Evolutionary conservation across 1,140 invertebrate species (phyloP).

Genomic region (Kradibia gibbosae): DNA sequence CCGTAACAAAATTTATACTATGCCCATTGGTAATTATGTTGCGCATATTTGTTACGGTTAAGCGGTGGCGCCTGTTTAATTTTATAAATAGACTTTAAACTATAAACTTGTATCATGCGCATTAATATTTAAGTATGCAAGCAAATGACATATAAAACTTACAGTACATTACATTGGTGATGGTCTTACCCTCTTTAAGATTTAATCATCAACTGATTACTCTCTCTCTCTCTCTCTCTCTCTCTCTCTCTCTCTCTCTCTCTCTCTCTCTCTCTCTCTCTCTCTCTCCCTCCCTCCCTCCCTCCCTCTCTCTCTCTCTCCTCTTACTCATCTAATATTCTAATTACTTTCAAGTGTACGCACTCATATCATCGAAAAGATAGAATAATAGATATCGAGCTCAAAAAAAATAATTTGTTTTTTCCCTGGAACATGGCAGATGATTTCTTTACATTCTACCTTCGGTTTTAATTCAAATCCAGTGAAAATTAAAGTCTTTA

Average conservation of each 20-base stretch:
- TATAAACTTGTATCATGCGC: too few species aligned
- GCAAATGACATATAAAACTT: too few species aligned
- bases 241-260: background rate
- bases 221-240: background rate
- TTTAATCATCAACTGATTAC: background rate
- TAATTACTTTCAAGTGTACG: too few species aligned
- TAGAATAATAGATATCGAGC: background rate
- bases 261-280: background rate
- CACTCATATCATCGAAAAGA: background rate
- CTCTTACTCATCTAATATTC: background rate
- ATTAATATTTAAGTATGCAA: too few species aligned
- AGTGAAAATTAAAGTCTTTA: too few species aligned
- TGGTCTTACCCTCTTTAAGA: background rate
- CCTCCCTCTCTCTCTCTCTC: background rate
- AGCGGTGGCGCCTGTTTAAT: too few species aligned
- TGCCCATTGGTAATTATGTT: too few species aligned
- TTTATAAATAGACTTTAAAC: too few species aligned
- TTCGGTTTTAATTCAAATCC: background rate
- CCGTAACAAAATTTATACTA: too few species aligned
- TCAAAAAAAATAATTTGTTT: background rate
- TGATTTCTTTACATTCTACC: background rate
- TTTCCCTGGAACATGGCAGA: background rate
- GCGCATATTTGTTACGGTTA: too few species aligned
- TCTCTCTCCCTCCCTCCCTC: background rate
- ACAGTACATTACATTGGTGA: too few species aligned